Evolutionary conservation across 2,797 vertebrate species (phyloP).

Genomic region (Schizothorax lantsangensis): DNA sequence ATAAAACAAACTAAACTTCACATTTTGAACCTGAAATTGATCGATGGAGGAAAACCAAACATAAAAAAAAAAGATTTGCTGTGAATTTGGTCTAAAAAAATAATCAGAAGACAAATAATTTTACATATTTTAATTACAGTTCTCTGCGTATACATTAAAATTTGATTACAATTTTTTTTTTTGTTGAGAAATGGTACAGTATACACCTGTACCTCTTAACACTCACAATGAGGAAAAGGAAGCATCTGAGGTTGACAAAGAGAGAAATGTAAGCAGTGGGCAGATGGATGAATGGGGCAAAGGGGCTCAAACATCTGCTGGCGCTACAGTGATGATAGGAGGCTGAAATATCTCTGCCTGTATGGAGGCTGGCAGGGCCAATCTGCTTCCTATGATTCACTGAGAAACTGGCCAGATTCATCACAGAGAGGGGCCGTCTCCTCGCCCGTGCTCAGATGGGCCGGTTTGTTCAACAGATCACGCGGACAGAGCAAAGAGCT

Average conservation of each 20-base stretch:
- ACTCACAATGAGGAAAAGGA: not conserved
- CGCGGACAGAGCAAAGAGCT: not conserved
- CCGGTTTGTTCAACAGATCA: conserved; percentile 22
- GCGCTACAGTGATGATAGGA: conserved; percentile 45
- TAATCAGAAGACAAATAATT: not conserved
- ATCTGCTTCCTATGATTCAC: conserved; percentile 63
- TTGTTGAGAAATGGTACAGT: not conserved
- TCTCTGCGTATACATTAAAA: not conserved
- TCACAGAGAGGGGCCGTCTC: conserved; percentile 46
- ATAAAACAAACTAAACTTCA: not conserved
- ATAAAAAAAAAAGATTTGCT: not conserved
- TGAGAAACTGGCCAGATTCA: conserved; percentile 50
- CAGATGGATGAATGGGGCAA: conserved; percentile 49
- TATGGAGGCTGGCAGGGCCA: conserved; percentile 63
- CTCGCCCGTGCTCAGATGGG: not conserved
- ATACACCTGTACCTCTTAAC: conserved; percentile 1
- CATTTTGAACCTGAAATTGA: not conserved
- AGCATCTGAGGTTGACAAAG: not conserved
- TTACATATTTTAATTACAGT: not conserved
- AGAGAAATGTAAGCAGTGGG: conserved; percentile 41
- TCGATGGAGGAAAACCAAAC: not conserved
- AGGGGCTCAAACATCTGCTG: conserved; percentile 62
- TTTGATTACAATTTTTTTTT: too few relatives aligned
- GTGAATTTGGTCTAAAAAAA: not conserved
- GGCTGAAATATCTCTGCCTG: conserved; percentile 62